A percentile compares a stretch with the other conserved stretches of the same genome.
phyloP scores from a whole-genome alignment of 2,888 invertebrate species.

The Ormyrus nitidulus region DNA sequence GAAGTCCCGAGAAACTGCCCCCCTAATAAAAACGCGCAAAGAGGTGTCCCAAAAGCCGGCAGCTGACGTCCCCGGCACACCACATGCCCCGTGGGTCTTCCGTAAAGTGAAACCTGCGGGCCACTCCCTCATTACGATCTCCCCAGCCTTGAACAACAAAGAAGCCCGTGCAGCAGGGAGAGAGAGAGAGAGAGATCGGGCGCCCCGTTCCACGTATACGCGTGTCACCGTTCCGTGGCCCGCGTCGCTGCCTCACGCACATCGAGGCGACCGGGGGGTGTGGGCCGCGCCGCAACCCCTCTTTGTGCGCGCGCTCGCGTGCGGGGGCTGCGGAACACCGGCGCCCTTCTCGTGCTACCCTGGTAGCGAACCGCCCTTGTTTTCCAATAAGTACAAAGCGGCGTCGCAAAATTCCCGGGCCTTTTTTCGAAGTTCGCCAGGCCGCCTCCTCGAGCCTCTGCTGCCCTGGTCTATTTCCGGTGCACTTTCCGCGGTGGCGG shows the following conservation, averaged over 20 bases:
- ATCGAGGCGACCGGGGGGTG: too few relatives aligned
- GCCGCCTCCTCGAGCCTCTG: constrained; percentile 58
- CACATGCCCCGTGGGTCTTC: neutral
- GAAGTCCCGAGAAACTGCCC: too few relatives aligned
- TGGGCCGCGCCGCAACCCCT: constrained; percentile 56
- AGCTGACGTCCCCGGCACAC: constrained; percentile 16
- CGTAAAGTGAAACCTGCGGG: neutral
- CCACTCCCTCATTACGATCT: neutral
- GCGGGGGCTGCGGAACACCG: constrained; percentile 67
- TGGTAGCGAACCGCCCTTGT: constrained; percentile 74
- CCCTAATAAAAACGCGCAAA: neutral
- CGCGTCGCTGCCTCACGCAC: too few relatives aligned
- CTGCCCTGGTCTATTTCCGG: constrained; percentile 71
- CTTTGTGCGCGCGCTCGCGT: neutral
- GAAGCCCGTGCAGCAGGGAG: neutral
- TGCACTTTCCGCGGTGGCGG: constrained; percentile 65
- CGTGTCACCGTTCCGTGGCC: too few relatives aligned
- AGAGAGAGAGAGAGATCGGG: too few relatives aligned
- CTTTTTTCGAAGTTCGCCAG: constrained; percentile 13
- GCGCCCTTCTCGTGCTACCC: constrained; percentile 65
- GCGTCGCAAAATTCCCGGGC: constrained; percentile 29
- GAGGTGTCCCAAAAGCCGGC: constrained; percentile 10
- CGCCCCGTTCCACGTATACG: too few relatives aligned
- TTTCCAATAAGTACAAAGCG: constrained; percentile 74
- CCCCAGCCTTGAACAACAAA: neutral